Evolutionary conservation across 2,888 invertebrate species (phyloP).

Genomic region (Polymixis flavicincta): DNA sequence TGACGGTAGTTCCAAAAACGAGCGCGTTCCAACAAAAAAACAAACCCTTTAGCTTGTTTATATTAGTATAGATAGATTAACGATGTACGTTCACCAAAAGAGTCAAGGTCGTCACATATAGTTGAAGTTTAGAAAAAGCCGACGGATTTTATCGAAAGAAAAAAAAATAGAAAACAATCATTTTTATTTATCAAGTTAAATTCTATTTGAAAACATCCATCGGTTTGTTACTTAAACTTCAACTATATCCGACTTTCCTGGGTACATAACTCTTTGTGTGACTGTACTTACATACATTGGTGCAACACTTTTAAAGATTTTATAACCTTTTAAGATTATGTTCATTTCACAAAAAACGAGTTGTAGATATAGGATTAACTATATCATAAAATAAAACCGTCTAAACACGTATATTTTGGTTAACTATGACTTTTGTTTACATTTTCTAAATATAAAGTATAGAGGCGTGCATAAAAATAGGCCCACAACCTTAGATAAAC

Average conservation of each 20-base stretch:
- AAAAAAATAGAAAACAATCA: too few species aligned
- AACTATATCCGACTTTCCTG: too few species aligned
- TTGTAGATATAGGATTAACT: slow-evolving; percentile 36
- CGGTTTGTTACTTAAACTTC: too few species aligned
- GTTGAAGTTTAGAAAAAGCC: too few species aligned
- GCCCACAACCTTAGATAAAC: not conserved
- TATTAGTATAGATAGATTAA: not conserved
- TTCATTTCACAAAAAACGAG: slow-evolving; percentile 34
- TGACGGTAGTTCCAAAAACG: too few species aligned
- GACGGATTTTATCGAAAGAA: too few species aligned
- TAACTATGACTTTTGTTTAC: slow-evolving; percentile 33
- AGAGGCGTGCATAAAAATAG: slow-evolving; percentile 47
- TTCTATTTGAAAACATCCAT: too few species aligned
- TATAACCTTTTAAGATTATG: slow-evolving; percentile 1
- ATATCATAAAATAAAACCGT: slow-evolving; percentile 52
- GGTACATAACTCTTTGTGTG: too few species aligned
- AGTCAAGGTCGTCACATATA: too few species aligned
- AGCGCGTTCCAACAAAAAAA: not conserved
- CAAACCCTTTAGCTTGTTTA: not conserved
- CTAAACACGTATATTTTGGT: slow-evolving; percentile 58
- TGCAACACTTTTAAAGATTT: slow-evolving; percentile 19
- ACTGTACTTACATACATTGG: not conserved
- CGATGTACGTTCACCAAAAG: too few species aligned
- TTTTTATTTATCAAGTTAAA: too few species aligned
- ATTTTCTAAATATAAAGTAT: slow-evolving; percentile 30